These are phyloP conservation scores for Neopelma chrysocephalum DNA, from an alignment of 2,797 vertebrate species.

Conservation along the genomic window DNA sequence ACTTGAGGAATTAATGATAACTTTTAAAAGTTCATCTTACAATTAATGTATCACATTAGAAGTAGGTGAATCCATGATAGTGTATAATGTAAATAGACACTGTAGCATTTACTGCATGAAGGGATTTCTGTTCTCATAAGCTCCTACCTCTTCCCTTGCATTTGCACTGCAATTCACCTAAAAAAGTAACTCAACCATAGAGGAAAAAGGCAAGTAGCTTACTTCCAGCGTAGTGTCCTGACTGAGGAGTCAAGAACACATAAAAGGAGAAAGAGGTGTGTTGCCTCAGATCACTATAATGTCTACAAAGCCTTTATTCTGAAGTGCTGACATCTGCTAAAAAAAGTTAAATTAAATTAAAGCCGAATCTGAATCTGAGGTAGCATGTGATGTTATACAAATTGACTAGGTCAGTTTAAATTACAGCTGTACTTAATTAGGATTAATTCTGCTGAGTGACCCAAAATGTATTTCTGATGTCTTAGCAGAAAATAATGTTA, in stretches of 20 bases:
- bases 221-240: background rate
- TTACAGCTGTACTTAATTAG: conserved; percentile 38
- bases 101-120: background rate
- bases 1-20: background rate
- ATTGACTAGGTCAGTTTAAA: conserved; percentile 16
- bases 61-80: background rate
- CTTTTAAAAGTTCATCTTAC: background rate
- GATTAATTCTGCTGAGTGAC: conserved; percentile 2
- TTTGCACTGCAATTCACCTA: background rate
- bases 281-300: background rate
- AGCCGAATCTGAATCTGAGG: background rate
- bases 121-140: background rate
- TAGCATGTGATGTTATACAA: background rate
- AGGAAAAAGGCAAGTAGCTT: background rate
- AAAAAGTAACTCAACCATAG: background rate
- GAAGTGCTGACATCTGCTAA: background rate
- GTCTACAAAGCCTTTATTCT: background rate
- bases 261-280: background rate
- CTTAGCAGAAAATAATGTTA: background rate
- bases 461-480: conserved; percentile 9
- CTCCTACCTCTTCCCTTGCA: background rate
- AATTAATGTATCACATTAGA: background rate
- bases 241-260: background rate
- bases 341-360: conserved; percentile 3
- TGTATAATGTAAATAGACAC: background rate